A percentile compares a stretch with the other conserved stretches of the same genome.
Evolutionary conservation across 64 coral and sea anemone genomes (phyloP).

Genomic region (Porites lutea): DNA sequence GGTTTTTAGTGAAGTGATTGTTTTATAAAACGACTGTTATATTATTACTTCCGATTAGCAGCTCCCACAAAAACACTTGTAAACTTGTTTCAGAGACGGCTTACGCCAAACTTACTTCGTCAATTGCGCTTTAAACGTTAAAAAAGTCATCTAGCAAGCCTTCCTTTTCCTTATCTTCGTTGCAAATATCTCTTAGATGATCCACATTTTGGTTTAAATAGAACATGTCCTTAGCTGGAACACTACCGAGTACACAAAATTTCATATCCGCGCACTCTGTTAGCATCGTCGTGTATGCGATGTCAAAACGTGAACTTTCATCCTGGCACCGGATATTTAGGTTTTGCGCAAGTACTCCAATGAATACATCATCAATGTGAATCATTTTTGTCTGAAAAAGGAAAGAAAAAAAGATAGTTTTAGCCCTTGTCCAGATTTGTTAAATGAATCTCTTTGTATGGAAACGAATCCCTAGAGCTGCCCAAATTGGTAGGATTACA

Average conservation of each 20-base stretch:
- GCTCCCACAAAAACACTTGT: no score
- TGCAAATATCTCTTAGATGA: slow-evolving; percentile 79
- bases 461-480: no score
- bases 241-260: slow-evolving; percentile 78
- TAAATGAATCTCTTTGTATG: no score
- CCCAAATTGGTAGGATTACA: no score
- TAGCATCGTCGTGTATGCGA: slow-evolving; percentile 87
- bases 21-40: no score
- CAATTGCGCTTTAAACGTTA: neutral
- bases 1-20: no score
- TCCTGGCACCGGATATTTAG: slow-evolving; percentile 36
- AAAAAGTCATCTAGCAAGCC: neutral
- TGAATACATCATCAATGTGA: slow-evolving; percentile 81
- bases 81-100: no score
- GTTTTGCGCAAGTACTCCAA: slow-evolving; percentile 71
- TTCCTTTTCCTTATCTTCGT: neutral
- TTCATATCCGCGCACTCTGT: slow-evolving; percentile 83
- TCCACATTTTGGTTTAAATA: slow-evolving; percentile 77
- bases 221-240: slow-evolving; percentile 85
- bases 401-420: neutral
- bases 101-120: no score
- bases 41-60: no score
- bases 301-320: slow-evolving; percentile 72
- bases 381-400: slow-evolving; percentile 63
- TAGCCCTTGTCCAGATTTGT: no score